A percentile compares a stretch with the other conserved stretches of the same genome.
These are phyloP conservation scores for Leuciscus idus DNA, from an alignment of 2,113 vertebrate species.

Conservation along the genomic window DNA sequence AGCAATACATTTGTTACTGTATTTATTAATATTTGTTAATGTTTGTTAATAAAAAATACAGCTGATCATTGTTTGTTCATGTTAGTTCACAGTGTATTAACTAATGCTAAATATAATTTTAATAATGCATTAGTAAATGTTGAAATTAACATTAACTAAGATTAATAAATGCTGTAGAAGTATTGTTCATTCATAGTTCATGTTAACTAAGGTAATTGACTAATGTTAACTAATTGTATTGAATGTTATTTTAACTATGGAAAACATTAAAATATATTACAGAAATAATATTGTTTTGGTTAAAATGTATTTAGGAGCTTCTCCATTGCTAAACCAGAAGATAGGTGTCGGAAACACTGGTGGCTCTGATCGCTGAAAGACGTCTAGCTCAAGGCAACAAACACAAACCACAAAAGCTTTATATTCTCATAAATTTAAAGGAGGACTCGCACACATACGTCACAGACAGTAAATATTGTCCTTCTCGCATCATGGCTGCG, in stretches of 20 bases:
- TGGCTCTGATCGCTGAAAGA: not conserved
- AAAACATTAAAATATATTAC: not conserved
- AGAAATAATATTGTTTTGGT: not conserved
- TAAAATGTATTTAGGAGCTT: not conserved
- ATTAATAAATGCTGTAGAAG: too few species aligned
- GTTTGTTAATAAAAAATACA: too few species aligned
- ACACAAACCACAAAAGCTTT: not conserved
- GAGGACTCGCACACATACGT: not conserved
- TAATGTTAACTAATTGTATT: not conserved
- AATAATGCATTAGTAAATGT: too few species aligned
- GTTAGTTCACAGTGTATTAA: too few species aligned
- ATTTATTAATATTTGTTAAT: too few species aligned
- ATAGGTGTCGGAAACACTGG: not conserved
- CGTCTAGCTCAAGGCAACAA: not conserved
- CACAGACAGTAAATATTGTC: conserved; percentile 2
- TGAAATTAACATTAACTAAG: too few species aligned
- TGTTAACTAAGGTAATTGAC: not conserved
- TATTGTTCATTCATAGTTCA: too few species aligned
- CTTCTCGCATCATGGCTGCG: not conserved
- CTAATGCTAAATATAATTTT: too few species aligned
- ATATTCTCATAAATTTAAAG: not conserved
- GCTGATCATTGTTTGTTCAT: too few species aligned
- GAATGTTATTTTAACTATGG: too few species aligned
- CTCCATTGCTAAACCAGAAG: not conserved
- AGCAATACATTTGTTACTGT: too few species aligned